Conservation (phyloP, 2,113 vertebrate species). For the Hemichromis elongatus region DNA sequence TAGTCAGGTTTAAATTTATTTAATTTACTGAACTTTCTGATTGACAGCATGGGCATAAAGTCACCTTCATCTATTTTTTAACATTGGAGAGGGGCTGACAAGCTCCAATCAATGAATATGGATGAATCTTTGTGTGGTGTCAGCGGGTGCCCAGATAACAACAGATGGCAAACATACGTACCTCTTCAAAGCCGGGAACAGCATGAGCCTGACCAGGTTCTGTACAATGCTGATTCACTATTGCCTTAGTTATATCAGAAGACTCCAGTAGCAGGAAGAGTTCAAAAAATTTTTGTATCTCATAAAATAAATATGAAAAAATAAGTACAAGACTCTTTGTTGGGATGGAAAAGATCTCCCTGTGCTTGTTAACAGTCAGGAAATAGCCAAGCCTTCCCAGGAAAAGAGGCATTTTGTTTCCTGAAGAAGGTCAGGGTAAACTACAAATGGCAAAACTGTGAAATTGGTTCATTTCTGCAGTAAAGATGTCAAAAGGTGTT, state of each 20-base stretch:
- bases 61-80: neutral
- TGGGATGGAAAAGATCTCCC: neutral
- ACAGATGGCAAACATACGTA: conserved; percentile 61
- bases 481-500: neutral
- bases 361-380: neutral
- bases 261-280: neutral
- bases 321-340: neutral
- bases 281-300: neutral
- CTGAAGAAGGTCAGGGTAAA: neutral
- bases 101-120: conserved; percentile 30
- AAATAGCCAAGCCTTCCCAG: neutral
- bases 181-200: conserved; percentile 48
- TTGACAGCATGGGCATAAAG: neutral
- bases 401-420: neutral
- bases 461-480: neutral
- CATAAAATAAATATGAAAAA: neutral
- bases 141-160: conserved; percentile 53
- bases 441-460: neutral
- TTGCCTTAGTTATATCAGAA: conserved; percentile 41
- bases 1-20: neutral
- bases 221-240: conserved; percentile 56
- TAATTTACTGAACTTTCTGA: neutral
- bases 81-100: neutral
- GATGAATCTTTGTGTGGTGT: conserved; percentile 19
- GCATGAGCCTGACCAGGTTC: conserved; percentile 43